phyloP scores from a whole-genome alignment of 2,888 invertebrate genomes.

The Cancer borealis region DNA sequence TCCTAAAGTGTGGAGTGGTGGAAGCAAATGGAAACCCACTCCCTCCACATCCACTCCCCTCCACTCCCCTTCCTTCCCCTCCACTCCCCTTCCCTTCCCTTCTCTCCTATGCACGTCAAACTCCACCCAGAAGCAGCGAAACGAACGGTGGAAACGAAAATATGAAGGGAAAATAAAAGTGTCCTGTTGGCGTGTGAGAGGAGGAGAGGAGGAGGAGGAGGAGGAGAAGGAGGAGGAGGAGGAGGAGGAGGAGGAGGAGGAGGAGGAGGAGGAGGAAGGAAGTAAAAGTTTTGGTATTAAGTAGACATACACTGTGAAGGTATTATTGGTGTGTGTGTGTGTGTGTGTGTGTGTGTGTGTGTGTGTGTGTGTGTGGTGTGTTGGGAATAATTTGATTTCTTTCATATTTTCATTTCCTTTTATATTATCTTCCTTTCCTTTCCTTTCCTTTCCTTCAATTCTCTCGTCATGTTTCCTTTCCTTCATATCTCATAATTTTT shows the following conservation, averaged over 20 bases:
- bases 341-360: too few relatives aligned
- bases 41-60: neutral
- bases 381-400: neutral
- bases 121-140: neutral
- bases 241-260: neutral
- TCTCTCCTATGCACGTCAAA: neutral
- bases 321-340: neutral
- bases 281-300: neutral
- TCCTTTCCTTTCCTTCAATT: neutral
- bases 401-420: neutral
- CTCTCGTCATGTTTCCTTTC: neutral
- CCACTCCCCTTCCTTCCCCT: neutral
- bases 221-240: neutral
- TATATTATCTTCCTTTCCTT: neutral
- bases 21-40: neutral
- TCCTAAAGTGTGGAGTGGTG: constrained; percentile 43
- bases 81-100: too few relatives aligned
- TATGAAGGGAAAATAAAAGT: neutral
- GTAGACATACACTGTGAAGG: neutral
- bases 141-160: constrained; percentile 3
- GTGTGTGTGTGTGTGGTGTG: neutral
- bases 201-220: neutral
- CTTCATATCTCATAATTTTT: neutral
- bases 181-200: neutral
- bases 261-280: neutral